Evolutionary conservation across 2,797 vertebrate genomes (phyloP).

Genomic region (Poeciliopsis turneri): DNA sequence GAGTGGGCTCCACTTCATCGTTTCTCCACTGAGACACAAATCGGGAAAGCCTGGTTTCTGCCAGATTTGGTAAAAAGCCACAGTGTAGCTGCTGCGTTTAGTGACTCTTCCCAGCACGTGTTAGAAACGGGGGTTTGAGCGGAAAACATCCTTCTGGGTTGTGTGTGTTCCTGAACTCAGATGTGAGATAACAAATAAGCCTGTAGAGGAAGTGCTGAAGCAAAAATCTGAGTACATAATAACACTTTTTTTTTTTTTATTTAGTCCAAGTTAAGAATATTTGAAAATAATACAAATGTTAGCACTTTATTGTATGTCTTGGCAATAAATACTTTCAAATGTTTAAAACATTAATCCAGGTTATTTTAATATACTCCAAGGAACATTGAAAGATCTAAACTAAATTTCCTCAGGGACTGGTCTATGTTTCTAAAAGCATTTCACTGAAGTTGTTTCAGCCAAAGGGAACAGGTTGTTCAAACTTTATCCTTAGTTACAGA

Average conservation of each 20-base stretch:
- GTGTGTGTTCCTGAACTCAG: constrained; percentile 17
- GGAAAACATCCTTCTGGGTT: constrained; percentile 43
- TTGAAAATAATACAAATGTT: background rate
- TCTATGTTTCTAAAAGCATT: background rate
- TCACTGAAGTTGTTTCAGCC: background rate
- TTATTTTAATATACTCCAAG: background rate
- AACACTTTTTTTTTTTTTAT: constrained; percentile 20
- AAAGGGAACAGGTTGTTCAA: background rate
- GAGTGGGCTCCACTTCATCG: constrained; percentile 51
- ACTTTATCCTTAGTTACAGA: background rate
- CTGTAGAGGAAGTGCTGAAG: constrained; percentile 32
- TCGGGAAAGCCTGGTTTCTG: constrained; percentile 39
- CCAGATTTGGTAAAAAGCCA: constrained; percentile 39
- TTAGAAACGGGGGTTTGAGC: constrained; percentile 35
- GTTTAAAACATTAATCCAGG: background rate
- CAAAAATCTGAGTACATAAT: constrained; percentile 32
- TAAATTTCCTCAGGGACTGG: background rate
- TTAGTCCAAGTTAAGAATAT: constrained; percentile 5
- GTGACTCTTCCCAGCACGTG: constrained; percentile 30
- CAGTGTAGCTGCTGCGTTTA: constrained; percentile 29
- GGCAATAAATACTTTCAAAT: background rate
- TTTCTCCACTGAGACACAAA: constrained; percentile 49
- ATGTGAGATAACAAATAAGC: constrained; percentile 14
- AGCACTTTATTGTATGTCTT: background rate
- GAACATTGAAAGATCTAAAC: background rate